Evolutionary conservation across 2,797 vertebrate species (phyloP).

Genomic region (Syngnathus acus): DNA sequence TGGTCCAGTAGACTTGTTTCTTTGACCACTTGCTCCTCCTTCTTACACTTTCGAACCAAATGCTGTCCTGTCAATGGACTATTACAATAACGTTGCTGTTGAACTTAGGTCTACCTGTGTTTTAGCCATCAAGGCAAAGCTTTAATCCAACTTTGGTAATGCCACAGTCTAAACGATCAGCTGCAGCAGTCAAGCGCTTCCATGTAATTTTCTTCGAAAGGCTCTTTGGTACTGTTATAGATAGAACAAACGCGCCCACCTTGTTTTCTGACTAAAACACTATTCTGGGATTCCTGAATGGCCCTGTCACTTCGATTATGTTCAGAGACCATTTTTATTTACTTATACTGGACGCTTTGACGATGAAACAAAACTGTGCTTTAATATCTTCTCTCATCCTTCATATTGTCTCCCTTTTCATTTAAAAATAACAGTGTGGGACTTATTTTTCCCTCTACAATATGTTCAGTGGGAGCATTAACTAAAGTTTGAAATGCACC

Average conservation of each 20-base stretch:
- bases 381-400: background rate
- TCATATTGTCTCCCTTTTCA: background rate
- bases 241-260: background rate
- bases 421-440: background rate
- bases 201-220: conserved; percentile 1
- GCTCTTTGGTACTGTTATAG: background rate
- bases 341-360: background rate
- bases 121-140: background rate
- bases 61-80: conserved; percentile 14
- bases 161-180: background rate
- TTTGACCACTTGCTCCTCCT: no score
- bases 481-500: background rate
- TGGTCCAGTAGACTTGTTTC: no score
- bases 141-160: background rate
- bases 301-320: background rate
- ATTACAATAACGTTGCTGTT: background rate
- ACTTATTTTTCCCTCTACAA: background rate
- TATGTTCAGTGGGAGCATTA: background rate
- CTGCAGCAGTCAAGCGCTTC: background rate
- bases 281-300: background rate
- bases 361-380: conserved; percentile 1
- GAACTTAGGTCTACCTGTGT: background rate
- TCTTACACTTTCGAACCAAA: conserved; percentile 14
- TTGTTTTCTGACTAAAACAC: background rate
- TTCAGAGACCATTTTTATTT: background rate